Percentiles rank a stretch among this genome's conserved stretches.
Conservation (phyloP, 2,888 invertebrate genomes). For the Melanargia galathea region DNA sequence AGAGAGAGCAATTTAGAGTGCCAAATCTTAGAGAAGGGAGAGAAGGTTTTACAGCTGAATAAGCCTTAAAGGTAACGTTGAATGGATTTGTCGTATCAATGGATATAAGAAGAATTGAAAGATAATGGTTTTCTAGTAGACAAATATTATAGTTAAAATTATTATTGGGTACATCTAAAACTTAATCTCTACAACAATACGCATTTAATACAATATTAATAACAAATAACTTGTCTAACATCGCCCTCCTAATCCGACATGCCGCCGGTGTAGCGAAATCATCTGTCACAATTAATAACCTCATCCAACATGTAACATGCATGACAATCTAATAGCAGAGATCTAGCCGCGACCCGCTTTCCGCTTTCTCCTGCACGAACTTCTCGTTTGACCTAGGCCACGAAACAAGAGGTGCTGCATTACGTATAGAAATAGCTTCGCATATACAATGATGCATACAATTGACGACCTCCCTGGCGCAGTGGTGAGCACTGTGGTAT, state of each 20-base stretch:
- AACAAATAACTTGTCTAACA: conserved; percentile 14
- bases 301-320: conserved; percentile 76
- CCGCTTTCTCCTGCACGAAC: conserved; percentile 79
- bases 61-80: no score
- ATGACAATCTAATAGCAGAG: conserved; percentile 78
- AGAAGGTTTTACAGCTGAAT: no score
- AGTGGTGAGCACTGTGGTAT: no score
- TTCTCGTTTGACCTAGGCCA: conserved; percentile 58
- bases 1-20: no score
- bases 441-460: no score
- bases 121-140: no score
- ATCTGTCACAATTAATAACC: conserved; percentile 77
- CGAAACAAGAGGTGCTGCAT: conserved; percentile 42
- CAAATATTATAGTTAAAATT: no score
- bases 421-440: neutral
- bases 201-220: conserved; percentile 16
- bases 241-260: conserved; percentile 23
- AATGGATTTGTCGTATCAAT: no score
- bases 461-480: no score
- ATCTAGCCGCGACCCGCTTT: conserved; percentile 76
- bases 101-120: no score
- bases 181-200: conserved; percentile 9
- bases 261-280: conserved; percentile 51
- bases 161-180: neutral
- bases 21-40: no score